Conservation (phyloP, 2,113 vertebrate genomes). For the Empidonax alnorum region DNA sequence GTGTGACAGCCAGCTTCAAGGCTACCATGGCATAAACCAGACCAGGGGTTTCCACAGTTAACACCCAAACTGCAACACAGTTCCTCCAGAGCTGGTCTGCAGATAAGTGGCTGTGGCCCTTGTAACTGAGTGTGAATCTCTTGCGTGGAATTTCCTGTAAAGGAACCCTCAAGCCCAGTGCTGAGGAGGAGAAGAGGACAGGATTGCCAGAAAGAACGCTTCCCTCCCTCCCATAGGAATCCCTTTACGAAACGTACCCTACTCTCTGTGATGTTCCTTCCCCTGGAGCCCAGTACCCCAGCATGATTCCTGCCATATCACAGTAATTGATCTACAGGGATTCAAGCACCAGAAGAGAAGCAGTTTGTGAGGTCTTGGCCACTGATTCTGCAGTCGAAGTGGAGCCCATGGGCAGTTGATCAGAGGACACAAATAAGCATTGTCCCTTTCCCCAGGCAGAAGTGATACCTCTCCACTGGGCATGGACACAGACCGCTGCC, state of each 20-base stretch:
- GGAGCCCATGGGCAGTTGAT: background rate
- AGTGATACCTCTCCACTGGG: background rate
- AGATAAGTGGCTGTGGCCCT: background rate
- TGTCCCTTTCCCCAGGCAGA: background rate
- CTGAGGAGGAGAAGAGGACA: background rate
- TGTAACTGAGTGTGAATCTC: background rate
- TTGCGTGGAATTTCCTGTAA: background rate
- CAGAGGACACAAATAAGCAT: background rate
- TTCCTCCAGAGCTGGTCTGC: background rate
- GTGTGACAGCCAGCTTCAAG: background rate
- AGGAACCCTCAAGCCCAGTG: background rate
- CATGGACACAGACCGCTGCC: background rate
- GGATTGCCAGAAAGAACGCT: background rate
- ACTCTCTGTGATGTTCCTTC: background rate
- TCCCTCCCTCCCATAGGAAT: background rate
- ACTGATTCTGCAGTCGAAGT: background rate
- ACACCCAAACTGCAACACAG: rapidly evolving
- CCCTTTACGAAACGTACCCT: background rate
- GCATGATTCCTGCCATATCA: background rate
- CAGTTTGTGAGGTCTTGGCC: background rate
- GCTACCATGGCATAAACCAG: background rate
- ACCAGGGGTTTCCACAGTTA: background rate
- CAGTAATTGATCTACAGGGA: background rate
- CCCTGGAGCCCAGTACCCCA: no score
- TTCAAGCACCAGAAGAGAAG: background rate